Evolutionary conservation across 2,888 invertebrate species (phyloP), one percentile per base, ranked within the genome.

Genomic region (Cerastoderma edule): DNA sequence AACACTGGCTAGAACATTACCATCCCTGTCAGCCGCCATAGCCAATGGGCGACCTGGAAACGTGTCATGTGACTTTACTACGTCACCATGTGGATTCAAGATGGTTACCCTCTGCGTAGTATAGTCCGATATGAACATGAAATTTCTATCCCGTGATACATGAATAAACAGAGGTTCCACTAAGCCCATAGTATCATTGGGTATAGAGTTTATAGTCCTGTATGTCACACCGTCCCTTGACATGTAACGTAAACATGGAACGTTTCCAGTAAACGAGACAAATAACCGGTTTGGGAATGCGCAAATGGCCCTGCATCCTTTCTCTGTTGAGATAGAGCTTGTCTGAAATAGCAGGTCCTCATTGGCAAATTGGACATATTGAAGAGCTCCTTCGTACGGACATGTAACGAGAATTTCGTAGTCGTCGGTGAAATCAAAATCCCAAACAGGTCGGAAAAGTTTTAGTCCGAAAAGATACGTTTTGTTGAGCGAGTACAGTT

Each of bases 301-400:
- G 30, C 69, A 75, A 24, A 75, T 69, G 13, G 69, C 74, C 6
- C 54, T 64, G 57, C 74, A 75, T 8, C 65, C 74, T 33, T 69
- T 69, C 16, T 69, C 39, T n/a, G 69, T 75, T n/a, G 32, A 35
- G 16, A 75, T 69, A 39, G 44, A 64, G 33, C 74, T 56, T 1
- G 73, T 63, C 32, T 74, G 54, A 28, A 57, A 69, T 22, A 75
- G 6, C n/a, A 66, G 22, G 19, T 66, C 50, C 33, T 66, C 66
- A 32, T 66, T 27, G 13, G 66, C n/a, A 19, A 75, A 27, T 44
- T 75, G 54, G 22, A 75, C 69, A 44, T 44, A 69, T 48, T 65
- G 69, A 44, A 75, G 32, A 32, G 39, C 57, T 35, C 69, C 74
- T 24, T 75, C 69, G 32, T 54, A 48, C 22, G 74, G 74, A 30